Percentiles rank a stretch among this genome's conserved stretches.
These are phyloP conservation scores for Lagria hirta DNA, from an alignment of 2,888 invertebrate genomes.

Conservation along the genomic window DNA sequence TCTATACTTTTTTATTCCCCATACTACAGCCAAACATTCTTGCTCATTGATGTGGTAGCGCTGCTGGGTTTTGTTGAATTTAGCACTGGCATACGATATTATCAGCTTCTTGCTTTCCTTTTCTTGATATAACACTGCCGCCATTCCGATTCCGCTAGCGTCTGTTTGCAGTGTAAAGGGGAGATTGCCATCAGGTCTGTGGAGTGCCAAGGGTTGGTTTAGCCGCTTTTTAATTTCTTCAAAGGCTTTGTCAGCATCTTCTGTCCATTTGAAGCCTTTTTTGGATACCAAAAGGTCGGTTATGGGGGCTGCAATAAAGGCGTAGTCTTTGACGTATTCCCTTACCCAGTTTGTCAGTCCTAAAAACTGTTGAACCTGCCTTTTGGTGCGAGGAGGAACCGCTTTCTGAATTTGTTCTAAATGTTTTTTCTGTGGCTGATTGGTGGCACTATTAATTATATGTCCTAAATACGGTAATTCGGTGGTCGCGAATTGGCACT, in stretches of 20 bases:
- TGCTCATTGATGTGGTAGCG: conserved; percentile 4
- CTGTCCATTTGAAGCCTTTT: conserved; percentile 24
- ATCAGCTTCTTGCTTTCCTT: no score
- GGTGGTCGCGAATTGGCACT: conserved; percentile 1
- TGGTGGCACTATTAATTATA: not conserved
- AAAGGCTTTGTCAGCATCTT: conserved; percentile 14
- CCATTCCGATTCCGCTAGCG: no score
- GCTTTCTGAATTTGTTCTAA: conserved; percentile 1
- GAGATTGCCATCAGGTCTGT: no score
- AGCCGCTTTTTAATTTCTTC: no score
- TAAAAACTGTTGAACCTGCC: no score
- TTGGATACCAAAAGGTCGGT: conserved; percentile 30
- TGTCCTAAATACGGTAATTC: conserved; percentile 1
- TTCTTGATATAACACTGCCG: no score
- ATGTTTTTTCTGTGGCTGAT: not conserved
- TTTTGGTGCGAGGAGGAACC: conserved; percentile 14
- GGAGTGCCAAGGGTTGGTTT: no score
- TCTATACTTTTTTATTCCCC: conserved; percentile 3
- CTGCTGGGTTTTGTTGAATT: conserved; percentile 10
- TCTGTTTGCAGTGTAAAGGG: no score
- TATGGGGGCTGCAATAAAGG: conserved; percentile 30
- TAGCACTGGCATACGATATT: no score
- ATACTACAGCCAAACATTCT: conserved; percentile 3
- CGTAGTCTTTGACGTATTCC: no score
- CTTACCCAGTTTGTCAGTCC: no score